phyloP scores from a whole-genome alignment of 2,888 invertebrate genomes.

The Drepana falcataria region DNA sequence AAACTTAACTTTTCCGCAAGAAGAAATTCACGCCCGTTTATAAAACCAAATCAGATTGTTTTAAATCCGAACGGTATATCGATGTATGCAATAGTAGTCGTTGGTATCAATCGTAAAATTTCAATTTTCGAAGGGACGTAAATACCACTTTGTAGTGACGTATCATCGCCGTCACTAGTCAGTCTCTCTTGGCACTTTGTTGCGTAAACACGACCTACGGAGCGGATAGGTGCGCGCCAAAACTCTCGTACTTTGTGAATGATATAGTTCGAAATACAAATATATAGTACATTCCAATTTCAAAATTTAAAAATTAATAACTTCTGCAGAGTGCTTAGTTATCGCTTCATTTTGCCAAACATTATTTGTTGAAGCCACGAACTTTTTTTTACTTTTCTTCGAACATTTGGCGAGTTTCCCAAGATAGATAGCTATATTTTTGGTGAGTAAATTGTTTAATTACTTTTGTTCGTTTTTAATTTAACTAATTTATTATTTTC shows the following conservation, averaged over 20 bases:
- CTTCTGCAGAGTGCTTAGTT: too few relatives aligned
- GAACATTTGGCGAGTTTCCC: too few relatives aligned
- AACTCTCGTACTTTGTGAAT: conserved; percentile 1
- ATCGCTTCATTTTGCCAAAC: too few relatives aligned
- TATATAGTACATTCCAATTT: not conserved
- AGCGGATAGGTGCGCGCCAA: not conserved
- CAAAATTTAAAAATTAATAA: too few relatives aligned
- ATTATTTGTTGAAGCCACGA: too few relatives aligned
- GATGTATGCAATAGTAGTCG: too few relatives aligned
- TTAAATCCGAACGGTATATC: not conserved
- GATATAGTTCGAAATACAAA: not conserved
- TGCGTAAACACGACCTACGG: conserved; percentile 2
- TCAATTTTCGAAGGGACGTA: not conserved
- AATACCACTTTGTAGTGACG: not conserved
- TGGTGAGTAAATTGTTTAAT: too few relatives aligned
- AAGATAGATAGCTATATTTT: too few relatives aligned
- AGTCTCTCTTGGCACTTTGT: conserved; percentile 2
- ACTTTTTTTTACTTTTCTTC: too few relatives aligned
- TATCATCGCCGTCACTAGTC: not conserved
- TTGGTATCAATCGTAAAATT: not conserved
- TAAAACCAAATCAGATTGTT: not conserved
- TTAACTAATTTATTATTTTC: too few relatives aligned
- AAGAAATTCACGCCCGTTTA: not conserved
- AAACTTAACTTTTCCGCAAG: not conserved
- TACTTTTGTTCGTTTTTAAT: too few relatives aligned